phyloP scores from a whole-genome alignment of 2,797 vertebrate genomes.

The Hoplostethus atlanticus region DNA sequence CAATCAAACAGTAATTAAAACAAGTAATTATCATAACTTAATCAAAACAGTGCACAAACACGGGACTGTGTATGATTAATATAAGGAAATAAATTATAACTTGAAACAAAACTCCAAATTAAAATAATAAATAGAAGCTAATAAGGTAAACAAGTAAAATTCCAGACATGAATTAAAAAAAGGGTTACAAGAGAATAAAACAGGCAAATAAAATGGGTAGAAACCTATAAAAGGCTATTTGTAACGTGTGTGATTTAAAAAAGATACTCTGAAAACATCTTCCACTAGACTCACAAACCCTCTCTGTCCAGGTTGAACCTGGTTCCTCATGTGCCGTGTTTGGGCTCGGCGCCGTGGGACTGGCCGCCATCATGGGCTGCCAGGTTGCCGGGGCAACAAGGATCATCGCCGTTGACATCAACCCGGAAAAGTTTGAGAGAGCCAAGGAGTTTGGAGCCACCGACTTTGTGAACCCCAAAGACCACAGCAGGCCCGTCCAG shows the following conservation, averaged over 20 bases:
- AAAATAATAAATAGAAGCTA: too few relatives aligned
- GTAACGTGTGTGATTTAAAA: background rate
- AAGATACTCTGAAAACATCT: background rate
- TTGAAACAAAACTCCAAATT: too few relatives aligned
- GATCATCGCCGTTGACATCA: constrained; percentile 90
- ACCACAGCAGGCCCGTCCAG: constrained; percentile 79
- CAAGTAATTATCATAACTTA: too few relatives aligned
- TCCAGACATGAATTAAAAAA: background rate
- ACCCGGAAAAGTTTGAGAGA: constrained; percentile 85
- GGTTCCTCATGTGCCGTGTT: constrained; percentile 83
- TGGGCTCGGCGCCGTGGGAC: constrained; percentile 88
- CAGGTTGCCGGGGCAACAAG: constrained; percentile 81
- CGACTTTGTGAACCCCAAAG: constrained; percentile 87
- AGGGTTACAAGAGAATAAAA: background rate
- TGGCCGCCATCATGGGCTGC: constrained; percentile 89
- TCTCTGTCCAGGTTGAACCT: constrained; percentile 83
- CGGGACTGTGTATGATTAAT: too few relatives aligned
- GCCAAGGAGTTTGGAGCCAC: constrained; percentile 87
- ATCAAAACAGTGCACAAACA: too few relatives aligned
- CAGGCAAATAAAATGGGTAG: too few relatives aligned
- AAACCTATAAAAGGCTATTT: too few relatives aligned
- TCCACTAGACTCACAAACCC: background rate
- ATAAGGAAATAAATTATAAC: too few relatives aligned
- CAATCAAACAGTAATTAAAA: too few relatives aligned
- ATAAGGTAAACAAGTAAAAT: too few relatives aligned